Evolutionary conservation across 2,888 invertebrate genomes (phyloP).

Genomic region (Epistrophe eligans): DNA sequence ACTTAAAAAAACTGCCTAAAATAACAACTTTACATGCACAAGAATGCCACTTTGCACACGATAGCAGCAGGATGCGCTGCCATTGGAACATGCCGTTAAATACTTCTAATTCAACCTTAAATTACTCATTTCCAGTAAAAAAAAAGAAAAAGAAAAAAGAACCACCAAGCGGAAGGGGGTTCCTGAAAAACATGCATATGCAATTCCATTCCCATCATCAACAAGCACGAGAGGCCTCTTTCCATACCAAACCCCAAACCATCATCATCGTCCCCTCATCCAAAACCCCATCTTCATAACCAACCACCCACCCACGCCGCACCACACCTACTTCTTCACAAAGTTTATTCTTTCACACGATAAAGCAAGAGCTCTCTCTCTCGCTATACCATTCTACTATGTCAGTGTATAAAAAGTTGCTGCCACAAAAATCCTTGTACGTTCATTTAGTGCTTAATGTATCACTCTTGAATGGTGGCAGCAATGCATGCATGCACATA

Average conservation of each 20-base stretch:
- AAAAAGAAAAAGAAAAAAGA: conserved; percentile 4
- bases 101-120: conserved; percentile 75
- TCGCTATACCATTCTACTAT: too few relatives aligned
- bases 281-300: neutral
- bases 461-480: conserved; percentile 73
- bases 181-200: conserved; percentile 48
- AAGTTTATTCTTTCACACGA: conserved; percentile 37
- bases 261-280: neutral
- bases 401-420: conserved; percentile 35
- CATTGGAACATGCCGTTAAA: conserved; percentile 74
- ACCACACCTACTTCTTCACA: neutral
- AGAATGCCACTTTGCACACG: conserved; percentile 61
- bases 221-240: neutral
- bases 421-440: conserved; percentile 71
- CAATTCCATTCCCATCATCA: conserved; percentile 49
- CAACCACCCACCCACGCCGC: neutral
- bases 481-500: conserved; percentile 75
- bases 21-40: conserved; percentile 28
- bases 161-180: conserved; percentile 17
- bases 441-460: conserved; percentile 75
- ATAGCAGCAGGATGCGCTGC: conserved; percentile 57
- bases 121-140: conserved; percentile 70
- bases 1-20: conserved; percentile 17
- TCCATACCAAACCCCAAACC: neutral
- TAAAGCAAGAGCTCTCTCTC: conserved; percentile 16